These are phyloP conservation scores for Ridgeia piscesae DNA, from an alignment of 1,140 invertebrate species.

Conservation along the genomic window DNA sequence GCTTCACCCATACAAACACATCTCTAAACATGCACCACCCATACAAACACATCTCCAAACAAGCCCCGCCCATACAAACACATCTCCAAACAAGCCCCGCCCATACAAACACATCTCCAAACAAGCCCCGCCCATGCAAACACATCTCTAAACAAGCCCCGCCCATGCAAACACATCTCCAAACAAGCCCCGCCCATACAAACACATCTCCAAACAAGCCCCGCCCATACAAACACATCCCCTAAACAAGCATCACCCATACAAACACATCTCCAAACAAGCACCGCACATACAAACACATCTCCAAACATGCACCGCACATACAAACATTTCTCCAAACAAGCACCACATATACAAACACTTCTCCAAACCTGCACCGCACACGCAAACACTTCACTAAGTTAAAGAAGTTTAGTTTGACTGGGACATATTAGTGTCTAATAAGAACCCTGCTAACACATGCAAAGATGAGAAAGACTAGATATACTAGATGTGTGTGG, in stretches of 20 bases:
- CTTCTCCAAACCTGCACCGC: neutral
- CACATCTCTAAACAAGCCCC: too few species aligned
- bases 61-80: neutral
- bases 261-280: too few species aligned
- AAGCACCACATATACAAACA: neutral
- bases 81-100: neutral
- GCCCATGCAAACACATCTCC: neutral
- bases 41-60: too few species aligned
- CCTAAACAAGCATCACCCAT: neutral
- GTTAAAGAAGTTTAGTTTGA: neutral
- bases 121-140: too few species aligned
- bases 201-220: too few species aligned
- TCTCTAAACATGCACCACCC: too few species aligned
- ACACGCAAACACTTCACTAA: neutral
- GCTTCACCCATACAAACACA: neutral
- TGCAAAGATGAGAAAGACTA: too few species aligned
- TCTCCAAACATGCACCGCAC: neutral
- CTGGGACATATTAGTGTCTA: neutral
- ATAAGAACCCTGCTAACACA: neutral
- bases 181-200: too few species aligned
- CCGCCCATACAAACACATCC: neutral
- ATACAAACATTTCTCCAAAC: neutral
- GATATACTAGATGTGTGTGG: neutral
- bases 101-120: neutral
- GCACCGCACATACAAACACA: neutral